Base-by-base conservation (phyloP, 92 coral and sea anemone genomes). In the Muricea muricata region DNA sequence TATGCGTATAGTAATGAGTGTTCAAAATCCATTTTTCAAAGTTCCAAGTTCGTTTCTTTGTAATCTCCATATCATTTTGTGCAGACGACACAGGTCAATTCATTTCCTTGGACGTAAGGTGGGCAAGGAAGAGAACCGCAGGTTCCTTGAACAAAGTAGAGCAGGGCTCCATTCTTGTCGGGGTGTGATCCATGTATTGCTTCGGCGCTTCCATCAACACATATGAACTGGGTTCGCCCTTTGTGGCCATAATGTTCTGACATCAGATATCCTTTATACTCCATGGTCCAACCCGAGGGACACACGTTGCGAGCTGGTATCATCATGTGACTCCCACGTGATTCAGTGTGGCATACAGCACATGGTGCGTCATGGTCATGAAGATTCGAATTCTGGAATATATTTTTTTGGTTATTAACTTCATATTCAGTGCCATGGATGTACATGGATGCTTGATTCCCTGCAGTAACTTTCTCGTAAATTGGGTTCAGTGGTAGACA, bases 21-120 rank as follows among this genome's bases (percentile, higher is more conserved):
- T n/a, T n/a, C n/a, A 18, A 12, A 48, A 48, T 37, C 4, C 42
- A 37, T 37, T 9, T 37, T 9, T 37, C 5, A 25, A 25, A 52
- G 60, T 52, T 52, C 20, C 60, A 52, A 9, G 60, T 52, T 52
- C 60, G 7, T 23, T 52, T 52, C 20, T 52, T 66, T 41, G 60
- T 52, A 7, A 52, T 52, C 60, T 9, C 50, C 50, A 45, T 45
- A 8, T 86, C 84, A 94, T 76, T 91, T 94, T 70, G 88, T 89
- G 63, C 98, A 94, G 6, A 94, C 98, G 30, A 83, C 97, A 73
- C 98, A 94, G 2, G 97, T 87, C 73, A 94, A 66, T 70, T 94
- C 97, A 28, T 90, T 69, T 14, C 94, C 94, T 0, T 82, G 2
- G 0, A 85, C 85, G 56, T 93, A 93, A 9, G 90, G 90, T 10